phyloP scores from a whole-genome alignment of 2,888 invertebrate species.

The Itoplectis maculator region DNA sequence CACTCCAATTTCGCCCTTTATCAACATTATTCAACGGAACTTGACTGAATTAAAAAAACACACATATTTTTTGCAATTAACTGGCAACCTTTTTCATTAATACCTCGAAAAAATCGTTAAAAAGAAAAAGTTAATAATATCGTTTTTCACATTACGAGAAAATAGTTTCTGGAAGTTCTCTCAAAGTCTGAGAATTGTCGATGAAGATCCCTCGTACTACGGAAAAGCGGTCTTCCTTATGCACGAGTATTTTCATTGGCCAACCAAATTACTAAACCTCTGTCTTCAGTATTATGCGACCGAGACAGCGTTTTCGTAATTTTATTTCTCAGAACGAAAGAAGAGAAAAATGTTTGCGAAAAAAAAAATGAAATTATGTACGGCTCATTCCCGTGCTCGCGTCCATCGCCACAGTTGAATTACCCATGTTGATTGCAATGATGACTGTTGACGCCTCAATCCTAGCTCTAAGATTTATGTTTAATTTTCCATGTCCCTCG shows the following conservation, averaged over 20 bases:
- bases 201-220: slow-evolving; percentile 59
- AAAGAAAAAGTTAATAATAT: no score
- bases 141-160: background rate
- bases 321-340: background rate
- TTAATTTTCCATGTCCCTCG: slow-evolving; percentile 13
- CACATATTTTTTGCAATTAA: background rate
- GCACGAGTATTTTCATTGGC: slow-evolving; percentile 56
- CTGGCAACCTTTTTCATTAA: no score
- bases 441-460: slow-evolving; percentile 30
- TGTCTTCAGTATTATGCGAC: slow-evolving; percentile 54
- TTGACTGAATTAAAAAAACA: background rate
- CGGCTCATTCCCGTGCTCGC: slow-evolving; percentile 16
- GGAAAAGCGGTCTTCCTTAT: slow-evolving; percentile 74
- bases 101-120: background rate
- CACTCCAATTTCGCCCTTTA: slow-evolving; percentile 14
- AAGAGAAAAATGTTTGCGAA: background rate
- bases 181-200: slow-evolving; percentile 12
- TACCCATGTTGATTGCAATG: slow-evolving; percentile 18
- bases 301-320: slow-evolving; percentile 20
- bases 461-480: slow-evolving; percentile 35
- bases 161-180: slow-evolving; percentile 14
- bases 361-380: slow-evolving; percentile 28
- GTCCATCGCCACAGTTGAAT: slow-evolving; percentile 38
- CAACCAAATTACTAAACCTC: slow-evolving; percentile 7
- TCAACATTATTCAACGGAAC: background rate